Evolutionary conservation across 2,113 vertebrate species (phyloP), one percentile per base, ranked within the genome.

Genomic region (Crotalus viridis): DNA sequence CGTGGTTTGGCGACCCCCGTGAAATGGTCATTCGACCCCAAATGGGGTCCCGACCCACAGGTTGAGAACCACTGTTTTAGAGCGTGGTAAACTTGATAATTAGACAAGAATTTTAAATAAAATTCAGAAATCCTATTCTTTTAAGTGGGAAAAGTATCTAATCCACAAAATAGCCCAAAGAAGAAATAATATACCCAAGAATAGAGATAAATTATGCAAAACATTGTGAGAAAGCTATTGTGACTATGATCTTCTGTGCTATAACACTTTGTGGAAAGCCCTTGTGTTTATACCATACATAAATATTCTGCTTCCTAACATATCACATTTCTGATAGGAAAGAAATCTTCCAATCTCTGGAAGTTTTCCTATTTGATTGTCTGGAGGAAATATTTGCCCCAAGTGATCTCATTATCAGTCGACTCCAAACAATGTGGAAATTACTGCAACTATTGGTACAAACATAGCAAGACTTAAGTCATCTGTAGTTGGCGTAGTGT

Each of bases 11-110:
- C 39, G 39, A 39, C 39, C 39, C 39, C 39, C 39, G 39, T 39
- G 39, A 39, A 39, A 39, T 39, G 39, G 39, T 39, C 39, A 39
- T 39, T 39, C 39, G 39, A 39, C 39, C 39, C 39, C 39, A 39
- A 39, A 39, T 39, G 39, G 39, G 39, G 39, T 39, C 39, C 39
- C 39, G 39, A 39, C 39, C 39, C 39, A 39, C 39, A 39, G 39
- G 39, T 39, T 39, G 39, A 39, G 39, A 39, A 39, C 39, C 39
- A 39, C 39, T 39, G 39, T 94, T 95, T 94, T 57, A 1, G 90
- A 55, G 93, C 92, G 59, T 87, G 13, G 89, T 0, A 1, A 96
- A 96, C 61, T 64, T 95, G 95, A 91, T 93, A 95, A 90, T 69
- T 69, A 69, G 21, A 57, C 33, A 4, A 89, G 17, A 89, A 43